A percentile compares a stretch with the other conserved stretches of the same genome.
These are phyloP conservation scores for Dilophus febrilis DNA, from an alignment of 2,888 invertebrate genomes.

Conservation along the genomic window DNA sequence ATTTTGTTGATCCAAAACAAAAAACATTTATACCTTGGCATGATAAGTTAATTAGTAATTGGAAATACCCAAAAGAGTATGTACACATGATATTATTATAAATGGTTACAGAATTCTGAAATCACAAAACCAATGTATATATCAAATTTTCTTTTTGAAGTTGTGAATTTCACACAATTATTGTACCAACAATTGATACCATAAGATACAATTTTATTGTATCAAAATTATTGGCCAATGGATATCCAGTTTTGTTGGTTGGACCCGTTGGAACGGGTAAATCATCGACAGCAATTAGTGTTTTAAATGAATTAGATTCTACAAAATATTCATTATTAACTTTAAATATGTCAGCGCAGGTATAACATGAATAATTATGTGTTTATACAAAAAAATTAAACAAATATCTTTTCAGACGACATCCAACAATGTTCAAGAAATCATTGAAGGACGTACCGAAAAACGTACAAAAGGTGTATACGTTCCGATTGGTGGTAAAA, in stretches of 20 bases:
- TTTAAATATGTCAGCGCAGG: conserved; percentile 76
- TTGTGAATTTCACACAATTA: conserved; percentile 68
- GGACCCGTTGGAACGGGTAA: conserved; percentile 82
- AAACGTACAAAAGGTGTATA: conserved; percentile 74
- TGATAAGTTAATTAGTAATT: conserved; percentile 51
- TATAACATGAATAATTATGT: conserved; percentile 13
- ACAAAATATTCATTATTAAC: conserved; percentile 45
- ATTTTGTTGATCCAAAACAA: conserved; percentile 62
- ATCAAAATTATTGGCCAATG: conserved; percentile 41
- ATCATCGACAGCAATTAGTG: conserved; percentile 59
- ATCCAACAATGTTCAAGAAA: conserved; percentile 67
- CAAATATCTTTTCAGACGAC: conserved; percentile 40
- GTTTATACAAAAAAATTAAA: neutral
- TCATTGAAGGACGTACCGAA: conserved; percentile 71
- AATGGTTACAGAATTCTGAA: too few relatives aligned
- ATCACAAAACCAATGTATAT: too few relatives aligned
- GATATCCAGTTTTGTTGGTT: conserved; percentile 56
- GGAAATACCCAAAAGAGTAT: conserved; percentile 39
- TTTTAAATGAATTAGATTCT: conserved; percentile 36
- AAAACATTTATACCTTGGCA: conserved; percentile 63
- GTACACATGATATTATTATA: too few relatives aligned
- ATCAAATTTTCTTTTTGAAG: too few relatives aligned
- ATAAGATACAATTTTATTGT: conserved; percentile 65
- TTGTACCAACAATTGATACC: conserved; percentile 78
- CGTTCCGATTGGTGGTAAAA: conserved; percentile 66